Base-by-base conservation (phyloP, 2,113 vertebrate species). In the Podilymbus podiceps region DNA sequence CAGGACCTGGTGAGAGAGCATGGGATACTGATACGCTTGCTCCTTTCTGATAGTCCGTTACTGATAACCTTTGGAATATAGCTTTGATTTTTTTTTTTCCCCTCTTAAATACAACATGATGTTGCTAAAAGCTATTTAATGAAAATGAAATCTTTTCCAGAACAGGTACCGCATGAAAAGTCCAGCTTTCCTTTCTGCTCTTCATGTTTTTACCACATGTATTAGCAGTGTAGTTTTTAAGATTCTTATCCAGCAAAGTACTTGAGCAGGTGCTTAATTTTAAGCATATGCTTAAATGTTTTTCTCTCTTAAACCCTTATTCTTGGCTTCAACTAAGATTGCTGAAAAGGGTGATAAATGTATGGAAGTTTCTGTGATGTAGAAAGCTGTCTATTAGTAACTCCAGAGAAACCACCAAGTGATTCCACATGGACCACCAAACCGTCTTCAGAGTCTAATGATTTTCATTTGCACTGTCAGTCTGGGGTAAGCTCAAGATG, bases 351-450 rank as follows among this genome's bases (percentile, higher is more conserved):
- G 66, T 95, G 89, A 96, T 94, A 94, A 95, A 97, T 95, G 69
- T 69, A 90, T 95, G 90, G 89, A 97, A 95, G 89, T 93, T 95
- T 95, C 94, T 92, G 80, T 97, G 94, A 95, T 97, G 91, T 92
- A 95, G 87, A 93, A 95, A 94, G 55, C 87, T 95, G 93, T 97
- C 92, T 95, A 90, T 97, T 97, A 95, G 92, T 83, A 94, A 89
- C 83, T 93, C 82, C 79, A 96, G 91, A 95, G 81, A 97, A 96
- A 96, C 94, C 90, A 97, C 96, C 91, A 97, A 96, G 86, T 95
- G 96, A 92, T 97, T 96, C 95, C 94, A 95, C 85, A 94, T 96
- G 94, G 96, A 96, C 94, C 94, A 93, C 95, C 93, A 96, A 93
- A 96, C 80, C 0, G 2, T 94, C 89, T 95, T 96, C 64, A 77